Percentiles rank a stretch among this genome's conserved stretches.
These are phyloP conservation scores for Meiosimyza platycephala DNA, from an alignment of 2,888 invertebrate genomes.

Conservation along the genomic window DNA sequence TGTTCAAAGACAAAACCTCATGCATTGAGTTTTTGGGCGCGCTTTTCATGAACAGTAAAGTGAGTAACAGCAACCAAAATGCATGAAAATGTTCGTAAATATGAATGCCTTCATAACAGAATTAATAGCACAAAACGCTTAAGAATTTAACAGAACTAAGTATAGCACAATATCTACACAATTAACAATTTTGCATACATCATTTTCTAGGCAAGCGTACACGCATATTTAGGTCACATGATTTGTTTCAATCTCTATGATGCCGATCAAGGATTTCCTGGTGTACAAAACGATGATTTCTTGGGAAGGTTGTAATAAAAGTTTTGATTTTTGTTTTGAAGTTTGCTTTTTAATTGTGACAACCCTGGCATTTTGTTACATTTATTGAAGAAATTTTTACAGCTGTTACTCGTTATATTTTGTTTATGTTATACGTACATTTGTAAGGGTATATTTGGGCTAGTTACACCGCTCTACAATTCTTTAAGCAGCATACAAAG, in stretches of 20 bases:
- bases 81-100: not conserved
- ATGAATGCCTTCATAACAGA: not conserved
- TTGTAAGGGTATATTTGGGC: too few species aligned
- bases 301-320: constrained; percentile 80
- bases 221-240: constrained; percentile 80
- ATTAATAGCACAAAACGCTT: too few species aligned
- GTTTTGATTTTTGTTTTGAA: too few species aligned
- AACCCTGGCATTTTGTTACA: too few species aligned
- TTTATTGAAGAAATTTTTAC: not conserved
- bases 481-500: too few species aligned
- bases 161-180: not conserved
- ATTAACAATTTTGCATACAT: not conserved
- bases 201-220: constrained; percentile 79
- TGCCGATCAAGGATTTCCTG: constrained; percentile 80
- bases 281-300: constrained; percentile 83
- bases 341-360: too few species aligned
- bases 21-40: too few species aligned
- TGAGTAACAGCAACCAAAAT: too few species aligned
- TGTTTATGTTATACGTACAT: not conserved
- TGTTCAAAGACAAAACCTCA: too few species aligned
- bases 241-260: constrained; percentile 83
- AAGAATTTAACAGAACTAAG: too few species aligned
- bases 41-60: too few species aligned
- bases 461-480: too few species aligned
- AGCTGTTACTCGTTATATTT: not conserved